Evolutionary conservation across 2,797 vertebrate species (phyloP), one percentile per base, ranked within the genome.

Genomic region (Poecilia picta): DNA sequence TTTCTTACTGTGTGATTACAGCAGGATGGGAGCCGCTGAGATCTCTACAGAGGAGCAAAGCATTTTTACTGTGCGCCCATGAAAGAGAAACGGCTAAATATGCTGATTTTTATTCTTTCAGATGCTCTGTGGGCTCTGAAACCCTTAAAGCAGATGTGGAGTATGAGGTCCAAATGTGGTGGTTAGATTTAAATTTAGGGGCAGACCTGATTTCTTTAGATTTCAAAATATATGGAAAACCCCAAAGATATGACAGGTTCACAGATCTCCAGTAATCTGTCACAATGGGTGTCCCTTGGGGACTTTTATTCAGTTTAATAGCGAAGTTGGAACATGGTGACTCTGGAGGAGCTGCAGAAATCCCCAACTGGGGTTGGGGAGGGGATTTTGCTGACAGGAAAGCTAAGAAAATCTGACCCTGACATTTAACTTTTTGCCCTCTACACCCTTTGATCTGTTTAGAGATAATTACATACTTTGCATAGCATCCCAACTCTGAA

Each of bases 331-430:
- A 57, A 13, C 28, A 33, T 33, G 6, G 15, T 62, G 25, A 62
- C 57, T 59, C 57, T 59, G 57, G 57, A 59, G 57, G 57, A 59
- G 57, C 57, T 59, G 57, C 28, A 59, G 11, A 59, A 59, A 59
- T 13, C n/a, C n/a, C n/a, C 55, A 59, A 28, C 13, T 59, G 49
- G 7, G 55, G 10, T 5, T 3, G 0, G 51, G 25, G 11, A 0
- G 23, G 23, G n/a, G 0, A 33, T 31, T 33, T 31, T 62, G 57
- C 31, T 62, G 57, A 62, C 15, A 16, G 5, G 28, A 62, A 15
- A 33, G 1, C 15, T 62, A 33, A 18, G 57, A 62, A 62, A 33
- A 33, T 33, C 57, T 8, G 28, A n/a, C n/a, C n/a, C n/a, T n/a
- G n/a, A n/a, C n/a, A n/a, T n/a, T n/a, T n/a, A n/a, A n/a, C n/a